Percentiles rank a stretch among this genome's conserved stretches.
Evolutionary conservation across 2,888 invertebrate species (phyloP).

Genomic region (Noctua pronuba): DNA sequence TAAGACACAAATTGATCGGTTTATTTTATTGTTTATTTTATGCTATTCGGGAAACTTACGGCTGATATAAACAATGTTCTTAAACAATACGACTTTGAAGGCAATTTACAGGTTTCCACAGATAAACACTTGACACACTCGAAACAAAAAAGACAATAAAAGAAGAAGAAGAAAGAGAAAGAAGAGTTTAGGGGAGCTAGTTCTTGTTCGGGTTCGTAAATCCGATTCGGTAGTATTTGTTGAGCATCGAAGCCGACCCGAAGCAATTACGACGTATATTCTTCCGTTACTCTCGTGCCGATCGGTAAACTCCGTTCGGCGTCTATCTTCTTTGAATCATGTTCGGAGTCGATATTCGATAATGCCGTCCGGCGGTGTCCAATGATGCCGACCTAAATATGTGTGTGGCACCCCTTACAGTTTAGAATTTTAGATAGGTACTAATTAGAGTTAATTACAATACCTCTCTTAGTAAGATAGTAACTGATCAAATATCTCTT

Average conservation of each 20-base stretch:
- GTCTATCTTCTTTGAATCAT: neutral
- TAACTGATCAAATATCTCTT: neutral
- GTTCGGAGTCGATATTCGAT: neutral
- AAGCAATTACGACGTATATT: neutral
- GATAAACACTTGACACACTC: too few species aligned
- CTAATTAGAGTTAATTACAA: neutral
- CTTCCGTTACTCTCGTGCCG: neutral
- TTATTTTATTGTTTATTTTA: too few species aligned
- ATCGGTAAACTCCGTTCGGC: neutral
- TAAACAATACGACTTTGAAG: too few species aligned
- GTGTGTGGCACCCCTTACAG: too few species aligned
- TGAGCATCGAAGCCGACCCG: neutral
- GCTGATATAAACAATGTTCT: too few species aligned
- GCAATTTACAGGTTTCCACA: too few species aligned
- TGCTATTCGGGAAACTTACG: too few species aligned
- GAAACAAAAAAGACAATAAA: too few species aligned
- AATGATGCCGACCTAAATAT: too few species aligned
- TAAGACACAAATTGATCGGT: neutral
- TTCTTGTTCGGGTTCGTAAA: neutral
- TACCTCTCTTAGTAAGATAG: neutral
- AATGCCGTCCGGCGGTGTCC: neutral
- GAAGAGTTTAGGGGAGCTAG: neutral
- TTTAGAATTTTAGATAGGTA: neutral
- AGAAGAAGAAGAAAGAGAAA: too few species aligned
- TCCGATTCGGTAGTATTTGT: neutral